Base-by-base conservation (phyloP, 2,888 invertebrate genomes). In the Eumacrocentrus americanus region DNA sequence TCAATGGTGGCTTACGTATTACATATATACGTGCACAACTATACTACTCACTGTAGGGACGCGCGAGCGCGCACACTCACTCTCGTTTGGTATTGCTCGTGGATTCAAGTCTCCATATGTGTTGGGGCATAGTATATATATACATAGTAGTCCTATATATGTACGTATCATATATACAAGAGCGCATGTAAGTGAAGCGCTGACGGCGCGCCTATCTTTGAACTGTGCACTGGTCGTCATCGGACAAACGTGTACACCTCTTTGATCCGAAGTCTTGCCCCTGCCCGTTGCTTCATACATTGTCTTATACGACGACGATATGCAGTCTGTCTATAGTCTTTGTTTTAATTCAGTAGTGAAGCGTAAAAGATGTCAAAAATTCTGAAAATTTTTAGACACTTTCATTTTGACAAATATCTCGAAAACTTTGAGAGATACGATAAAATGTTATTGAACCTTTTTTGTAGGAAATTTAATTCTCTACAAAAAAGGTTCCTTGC, bases 121-220 rank as follows among this genome's bases (percentile, higher is more conserved):
- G n/a, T n/a, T n/a, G n/a, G n/a, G n/a, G n/a, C n/a, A n/a, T n/a
- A n/a, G n/a, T n/a, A n/a, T n/a, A n/a, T n/a, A n/a, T n/a, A n/a
- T n/a, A n/a, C n/a, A n/a, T n/a, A n/a, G n/a, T 55, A 12, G 18
- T 34, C 20, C 18, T 16, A 40, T 42, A 29, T 54, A 44, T 42
- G 14, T 11, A 29, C 11, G 4, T 22, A 16, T 14, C 20, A 23
- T 44, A 3, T 20, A 12, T 22, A 44, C 38, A 23, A 44, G 18
- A 16, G 42, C 12, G 11, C 12, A 42, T 20, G 37, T 22, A 12
- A 20, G 44, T 42, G 44, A 37, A n/a, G 44, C 52, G n/a, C 25
- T 50, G 47, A 16, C 40, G 38, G 46, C 40, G 50, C 58, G 60
- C 62, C 66, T 70, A 71, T 70, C 70, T 69, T 71, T 71, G 63